Conservation (phyloP, 1,140 invertebrate species). For the Eupristina koningsbergeri region DNA sequence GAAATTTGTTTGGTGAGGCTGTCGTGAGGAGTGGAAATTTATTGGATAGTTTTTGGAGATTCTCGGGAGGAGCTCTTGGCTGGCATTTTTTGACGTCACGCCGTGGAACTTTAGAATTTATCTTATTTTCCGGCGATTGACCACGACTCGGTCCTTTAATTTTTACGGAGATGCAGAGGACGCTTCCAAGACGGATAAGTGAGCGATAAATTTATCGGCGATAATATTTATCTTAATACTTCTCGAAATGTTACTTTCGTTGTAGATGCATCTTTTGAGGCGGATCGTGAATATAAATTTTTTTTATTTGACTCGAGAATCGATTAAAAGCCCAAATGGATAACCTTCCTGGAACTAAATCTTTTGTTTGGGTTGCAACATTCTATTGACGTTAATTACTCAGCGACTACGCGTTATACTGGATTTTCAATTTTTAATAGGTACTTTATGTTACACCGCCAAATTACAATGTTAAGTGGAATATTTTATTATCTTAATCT, state of each 20-base stretch:
- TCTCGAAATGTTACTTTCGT: not conserved
- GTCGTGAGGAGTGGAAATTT: constrained; percentile 6
- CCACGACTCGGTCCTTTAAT: not conserved
- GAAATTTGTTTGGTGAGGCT: not conserved
- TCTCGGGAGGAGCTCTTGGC: not conserved
- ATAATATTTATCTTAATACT: not conserved
- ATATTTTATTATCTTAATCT: too few relatives aligned
- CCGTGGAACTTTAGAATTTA: not conserved
- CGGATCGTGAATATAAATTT: not conserved
- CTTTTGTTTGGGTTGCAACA: not conserved
- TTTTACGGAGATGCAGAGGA: not conserved
- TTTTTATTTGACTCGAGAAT: not conserved
- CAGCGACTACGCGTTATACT: too few relatives aligned
- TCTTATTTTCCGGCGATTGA: not conserved
- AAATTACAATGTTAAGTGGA: too few relatives aligned
- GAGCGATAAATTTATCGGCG: constrained; percentile 10
- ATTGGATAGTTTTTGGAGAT: constrained; percentile 22
- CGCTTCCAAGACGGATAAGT: not conserved
- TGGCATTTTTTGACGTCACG: not conserved
- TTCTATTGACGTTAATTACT: not conserved
- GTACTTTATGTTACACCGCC: too few relatives aligned
- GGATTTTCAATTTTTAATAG: not conserved
- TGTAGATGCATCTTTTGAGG: not conserved
- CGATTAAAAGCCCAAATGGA: not conserved
- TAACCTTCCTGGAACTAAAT: not conserved